Evolutionary conservation across 2,113 vertebrate genomes (phyloP).

Genomic region (Mugil cephalus): DNA sequence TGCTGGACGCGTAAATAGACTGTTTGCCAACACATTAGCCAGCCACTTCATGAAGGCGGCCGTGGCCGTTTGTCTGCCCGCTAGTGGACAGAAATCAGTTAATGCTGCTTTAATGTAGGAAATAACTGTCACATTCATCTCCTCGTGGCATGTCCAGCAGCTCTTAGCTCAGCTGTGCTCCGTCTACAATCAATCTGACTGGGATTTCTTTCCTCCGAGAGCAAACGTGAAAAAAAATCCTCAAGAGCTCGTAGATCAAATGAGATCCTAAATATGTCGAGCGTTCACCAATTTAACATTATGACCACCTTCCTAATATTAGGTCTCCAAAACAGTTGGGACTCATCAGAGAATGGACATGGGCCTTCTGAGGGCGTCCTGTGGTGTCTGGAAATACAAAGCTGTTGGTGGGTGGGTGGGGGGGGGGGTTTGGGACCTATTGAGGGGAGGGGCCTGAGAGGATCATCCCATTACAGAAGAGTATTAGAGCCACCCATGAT

Average conservation of each 20-base stretch:
- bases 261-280: not conserved
- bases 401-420: too few relatives aligned
- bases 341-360: too few relatives aligned
- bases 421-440: too few relatives aligned
- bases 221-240: constrained; percentile 27
- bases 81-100: not conserved
- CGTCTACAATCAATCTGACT: not conserved
- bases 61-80: not conserved
- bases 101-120: not conserved
- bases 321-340: too few relatives aligned
- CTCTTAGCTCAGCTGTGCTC: not conserved
- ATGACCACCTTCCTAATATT: too few relatives aligned
- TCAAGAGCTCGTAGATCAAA: constrained; percentile 25
- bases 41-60: not conserved
- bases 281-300: too few relatives aligned
- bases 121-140: not conserved
- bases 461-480: too few relatives aligned
- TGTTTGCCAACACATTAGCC: constrained; percentile 3
- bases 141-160: not conserved
- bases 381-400: too few relatives aligned
- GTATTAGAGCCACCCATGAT: too few relatives aligned
- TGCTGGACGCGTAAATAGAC: not conserved
- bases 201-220: not conserved
- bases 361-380: too few relatives aligned
- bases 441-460: too few relatives aligned